Evolutionary conservation across 2,797 vertebrate genomes (phyloP), one percentile per base, ranked within the genome.

Genomic region (Sebastes minor): DNA sequence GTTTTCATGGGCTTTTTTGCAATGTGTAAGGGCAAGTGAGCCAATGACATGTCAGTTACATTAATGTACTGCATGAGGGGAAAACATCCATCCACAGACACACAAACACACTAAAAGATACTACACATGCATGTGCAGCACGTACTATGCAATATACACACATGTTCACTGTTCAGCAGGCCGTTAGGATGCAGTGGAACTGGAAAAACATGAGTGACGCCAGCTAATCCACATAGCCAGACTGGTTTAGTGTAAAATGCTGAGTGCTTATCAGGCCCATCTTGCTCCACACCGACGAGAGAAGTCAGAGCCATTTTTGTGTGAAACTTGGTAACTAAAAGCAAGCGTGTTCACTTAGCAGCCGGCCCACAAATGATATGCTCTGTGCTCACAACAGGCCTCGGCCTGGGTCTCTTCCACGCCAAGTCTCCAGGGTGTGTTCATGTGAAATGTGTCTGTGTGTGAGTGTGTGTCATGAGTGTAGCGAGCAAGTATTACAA

Each of bases 191-290:
- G 88, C 81, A 86, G 91, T 2, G 76, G 86, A 92, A 94, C 91
- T 91, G 90, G 93, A 94, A 94, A 94, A 94, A 93, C 91, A 86
- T 2, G 70, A 85, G 88, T 81, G 86, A 86, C 57, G 67, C 86
- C 87, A 89, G 74, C 80, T 92, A 89, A 90, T 89, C 88, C 83
- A 49, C 82, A 89, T 16, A 78, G 90, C 81, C 80, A 82, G 91
- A 92, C 91, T 89, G 91, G 93, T 94, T 93, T 78, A 87, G 66
- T 74, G 84, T 78, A 86, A 89, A 91, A 89, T 22, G 65, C 79
- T 3, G 74, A 63, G 64, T 1, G 38, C 79, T 87, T 80, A 85
- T 86, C 76, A 28, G 80, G 69, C 63, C 74, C 63, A 82, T 90
- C 85, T 74, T 38, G 7, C 35, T 85, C 73, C 69, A 66, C 80